A percentile compares a stretch with the other conserved stretches of the same genome.
Evolutionary conservation across 1,140 invertebrate species (phyloP).

Genomic region (Cyclina sinensis): DNA sequence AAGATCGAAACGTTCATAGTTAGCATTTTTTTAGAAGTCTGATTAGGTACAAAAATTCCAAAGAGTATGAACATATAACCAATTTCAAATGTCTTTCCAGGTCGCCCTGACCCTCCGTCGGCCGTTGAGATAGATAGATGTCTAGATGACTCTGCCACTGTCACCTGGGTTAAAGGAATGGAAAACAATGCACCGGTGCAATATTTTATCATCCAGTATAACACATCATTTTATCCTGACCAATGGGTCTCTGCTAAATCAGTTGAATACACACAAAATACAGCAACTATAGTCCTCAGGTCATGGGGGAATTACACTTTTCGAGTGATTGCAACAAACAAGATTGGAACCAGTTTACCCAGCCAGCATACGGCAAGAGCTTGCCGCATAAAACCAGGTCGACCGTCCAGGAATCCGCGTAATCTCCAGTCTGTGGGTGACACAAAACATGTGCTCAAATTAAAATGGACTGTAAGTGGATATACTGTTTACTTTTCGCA

Average conservation of each 20-base stretch:
- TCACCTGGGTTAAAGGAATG: slow-evolving; percentile 93
- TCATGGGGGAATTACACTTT: slow-evolving; percentile 99
- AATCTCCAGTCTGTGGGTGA: slow-evolving; percentile 97
- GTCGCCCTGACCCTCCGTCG: slow-evolving; percentile 96
- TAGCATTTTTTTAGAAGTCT: too few relatives aligned
- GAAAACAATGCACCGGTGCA: slow-evolving; percentile 96
- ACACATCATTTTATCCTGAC: slow-evolving; percentile 98
- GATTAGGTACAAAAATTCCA: too few relatives aligned
- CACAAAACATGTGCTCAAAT: slow-evolving; percentile 95
- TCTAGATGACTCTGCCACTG: slow-evolving; percentile 91
- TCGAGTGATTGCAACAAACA: slow-evolving; percentile 96
- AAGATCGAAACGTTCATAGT: too few relatives aligned
- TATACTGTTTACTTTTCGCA: too few relatives aligned
- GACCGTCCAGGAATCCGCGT: slow-evolving; percentile 97
- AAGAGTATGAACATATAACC: too few relatives aligned
- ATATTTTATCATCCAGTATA: slow-evolving; percentile 96
- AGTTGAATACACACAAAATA: slow-evolving; percentile 72
- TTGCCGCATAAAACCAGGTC: slow-evolving; percentile 90
- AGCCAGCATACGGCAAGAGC: slow-evolving; percentile 75
- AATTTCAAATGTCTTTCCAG: too few relatives aligned
- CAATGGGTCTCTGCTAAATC: slow-evolving; percentile 90
- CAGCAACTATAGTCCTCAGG: slow-evolving; percentile 69
- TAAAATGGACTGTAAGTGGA: slow-evolving; percentile 96
- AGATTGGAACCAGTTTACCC: slow-evolving; percentile 91
- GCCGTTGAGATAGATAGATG: slow-evolving; percentile 86